Evolutionary conservation across 2,113 vertebrate genomes (phyloP).

Genomic region (Formicarius rufipectus): DNA sequence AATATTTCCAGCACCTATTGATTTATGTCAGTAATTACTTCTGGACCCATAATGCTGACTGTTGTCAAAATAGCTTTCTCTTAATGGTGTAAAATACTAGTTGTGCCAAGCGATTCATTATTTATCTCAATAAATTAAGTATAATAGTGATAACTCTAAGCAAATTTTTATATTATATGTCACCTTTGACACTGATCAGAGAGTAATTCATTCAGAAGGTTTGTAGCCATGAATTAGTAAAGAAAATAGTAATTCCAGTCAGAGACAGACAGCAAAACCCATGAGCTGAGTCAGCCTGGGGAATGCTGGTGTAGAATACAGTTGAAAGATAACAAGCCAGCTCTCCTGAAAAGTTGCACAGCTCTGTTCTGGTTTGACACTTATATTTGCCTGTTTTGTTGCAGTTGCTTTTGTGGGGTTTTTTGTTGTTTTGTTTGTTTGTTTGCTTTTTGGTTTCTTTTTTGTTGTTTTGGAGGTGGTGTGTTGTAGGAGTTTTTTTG

Average conservation of each 20-base stretch:
- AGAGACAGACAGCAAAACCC: background rate
- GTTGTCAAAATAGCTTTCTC: conserved; percentile 59
- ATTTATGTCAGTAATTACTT: conserved; percentile 78
- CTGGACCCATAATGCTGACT: conserved; percentile 57
- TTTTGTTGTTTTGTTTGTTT: no score
- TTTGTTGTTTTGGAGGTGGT: no score
- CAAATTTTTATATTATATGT: conserved; percentile 13
- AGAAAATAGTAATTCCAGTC: background rate
- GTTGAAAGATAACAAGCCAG: background rate
- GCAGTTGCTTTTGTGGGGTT: background rate
- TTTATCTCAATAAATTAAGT: conserved; percentile 68
- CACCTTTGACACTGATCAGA: conserved; percentile 44
- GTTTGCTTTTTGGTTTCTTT: background rate
- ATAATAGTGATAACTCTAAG: conserved; percentile 47
- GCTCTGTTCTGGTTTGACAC: background rate
- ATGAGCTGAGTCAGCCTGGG: background rate
- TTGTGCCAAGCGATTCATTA: conserved; percentile 41
- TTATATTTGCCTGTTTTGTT: background rate
- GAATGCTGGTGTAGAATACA: background rate
- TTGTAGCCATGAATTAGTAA: conserved; percentile 14
- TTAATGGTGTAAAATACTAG: conserved; percentile 34
- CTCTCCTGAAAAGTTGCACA: background rate
- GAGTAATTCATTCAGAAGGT: conserved; percentile 3
- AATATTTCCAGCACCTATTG: conserved; percentile 68
- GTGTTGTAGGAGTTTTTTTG: no score